Conservation (phyloP, 2,797 vertebrate genomes). For the Brotula barbata region DNA sequence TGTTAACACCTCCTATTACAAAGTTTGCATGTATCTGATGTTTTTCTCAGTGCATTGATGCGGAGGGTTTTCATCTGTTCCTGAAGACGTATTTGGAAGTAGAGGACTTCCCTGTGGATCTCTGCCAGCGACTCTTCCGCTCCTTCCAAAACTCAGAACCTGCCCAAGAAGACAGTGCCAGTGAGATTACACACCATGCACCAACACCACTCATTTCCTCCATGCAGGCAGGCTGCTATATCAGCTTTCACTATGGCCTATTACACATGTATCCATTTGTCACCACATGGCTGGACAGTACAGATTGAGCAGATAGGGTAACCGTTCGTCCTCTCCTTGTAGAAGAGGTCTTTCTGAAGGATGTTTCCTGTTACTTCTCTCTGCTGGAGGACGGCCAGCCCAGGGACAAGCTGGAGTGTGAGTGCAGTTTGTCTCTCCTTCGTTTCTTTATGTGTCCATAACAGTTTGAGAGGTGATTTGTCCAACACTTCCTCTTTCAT, state of each 20-base stretch:
- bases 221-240: slow-evolving; percentile 30
- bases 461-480: slow-evolving; percentile 19
- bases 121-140: slow-evolving; percentile 86
- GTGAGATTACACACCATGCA: slow-evolving; percentile 64
- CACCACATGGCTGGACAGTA: slow-evolving; percentile 20
- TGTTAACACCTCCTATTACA: neutral
- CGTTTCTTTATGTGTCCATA: slow-evolving; percentile 11
- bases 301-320: slow-evolving; percentile 39
- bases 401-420: slow-evolving; percentile 92
- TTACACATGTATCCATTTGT: slow-evolving; percentile 46
- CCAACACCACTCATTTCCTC: slow-evolving; percentile 37
- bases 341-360: slow-evolving; percentile 87
- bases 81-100: slow-evolving; percentile 89
- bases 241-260: slow-evolving; percentile 45
- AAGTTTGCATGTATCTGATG: neutral
- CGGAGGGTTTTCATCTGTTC: slow-evolving; percentile 88
- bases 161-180: slow-evolving; percentile 62
- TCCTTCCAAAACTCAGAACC: slow-evolving; percentile 85
- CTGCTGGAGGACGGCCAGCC: slow-evolving; percentile 91
- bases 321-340: slow-evolving; percentile 26
- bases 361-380: slow-evolving; percentile 94
- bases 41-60: slow-evolving; percentile 82
- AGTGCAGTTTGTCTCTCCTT: slow-evolving; percentile 61
- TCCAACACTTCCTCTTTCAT: slow-evolving; percentile 39
- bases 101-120: slow-evolving; percentile 82